A percentile compares a stretch with the other conserved stretches of the same genome.
These are phyloP conservation scores for Meganola albula DNA, from an alignment of 2,888 invertebrate genomes.

Conservation along the genomic window DNA sequence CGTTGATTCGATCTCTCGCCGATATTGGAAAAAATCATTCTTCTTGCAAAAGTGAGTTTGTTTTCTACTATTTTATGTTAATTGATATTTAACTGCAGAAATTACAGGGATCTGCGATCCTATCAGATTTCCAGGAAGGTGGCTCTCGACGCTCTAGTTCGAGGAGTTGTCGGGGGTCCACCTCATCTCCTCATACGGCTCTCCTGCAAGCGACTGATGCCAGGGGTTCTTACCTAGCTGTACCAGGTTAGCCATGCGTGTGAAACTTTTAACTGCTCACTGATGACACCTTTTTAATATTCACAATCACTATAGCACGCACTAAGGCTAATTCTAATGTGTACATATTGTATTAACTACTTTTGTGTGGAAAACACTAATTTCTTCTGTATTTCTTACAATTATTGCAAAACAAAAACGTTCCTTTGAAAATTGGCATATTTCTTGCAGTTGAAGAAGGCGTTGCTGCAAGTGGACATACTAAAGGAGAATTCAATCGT, in stretches of 20 bases:
- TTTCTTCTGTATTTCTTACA: slow-evolving; percentile 10
- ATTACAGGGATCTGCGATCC: slow-evolving; percentile 38
- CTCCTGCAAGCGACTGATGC: slow-evolving; percentile 75
- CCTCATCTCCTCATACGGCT: slow-evolving; percentile 71
- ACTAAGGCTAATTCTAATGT: slow-evolving; percentile 47
- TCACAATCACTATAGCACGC: slow-evolving; percentile 45
- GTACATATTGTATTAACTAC: slow-evolving; percentile 32
- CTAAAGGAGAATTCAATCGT: slow-evolving; percentile 78
- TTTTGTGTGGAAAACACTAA: slow-evolving; percentile 18
- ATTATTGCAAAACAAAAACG: slow-evolving; percentile 18
- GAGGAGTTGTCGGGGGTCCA: slow-evolving; percentile 64
- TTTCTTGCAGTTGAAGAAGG: slow-evolving; percentile 75
- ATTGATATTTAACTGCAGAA: slow-evolving; percentile 14
- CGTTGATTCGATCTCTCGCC: slow-evolving; percentile 94
- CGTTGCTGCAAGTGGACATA: slow-evolving; percentile 62
- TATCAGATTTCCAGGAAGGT: slow-evolving; percentile 73
- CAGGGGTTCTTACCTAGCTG: slow-evolving; percentile 80
- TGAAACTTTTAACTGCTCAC: slow-evolving; percentile 43
- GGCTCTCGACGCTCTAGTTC: slow-evolving; percentile 68
- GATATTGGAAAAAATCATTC: slow-evolving; percentile 98
- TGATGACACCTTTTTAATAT: slow-evolving; percentile 52
- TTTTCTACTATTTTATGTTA: slow-evolving; percentile 8
- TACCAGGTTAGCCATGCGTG: slow-evolving; percentile 74
- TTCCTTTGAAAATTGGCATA: slow-evolving; percentile 39
- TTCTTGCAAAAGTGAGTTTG: slow-evolving; percentile 93